phyloP scores from a whole-genome alignment of 2,797 vertebrate genomes.

The Geotrypetes seraphini region DNA sequence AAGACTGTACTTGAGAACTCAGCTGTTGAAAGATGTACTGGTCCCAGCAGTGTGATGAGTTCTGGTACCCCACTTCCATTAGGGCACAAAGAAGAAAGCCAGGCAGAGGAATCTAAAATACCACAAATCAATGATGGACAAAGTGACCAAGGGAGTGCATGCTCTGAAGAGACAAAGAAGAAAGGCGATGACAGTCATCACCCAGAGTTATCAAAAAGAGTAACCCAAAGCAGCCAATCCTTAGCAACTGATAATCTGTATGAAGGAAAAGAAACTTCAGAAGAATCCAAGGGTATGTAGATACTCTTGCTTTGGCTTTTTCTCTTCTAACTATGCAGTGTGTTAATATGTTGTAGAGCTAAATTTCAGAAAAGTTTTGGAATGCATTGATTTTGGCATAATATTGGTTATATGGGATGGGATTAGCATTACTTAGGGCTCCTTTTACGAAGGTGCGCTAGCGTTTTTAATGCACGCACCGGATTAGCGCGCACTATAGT shows the following conservation, averaged over 20 bases:
- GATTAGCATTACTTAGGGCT: too few species aligned
- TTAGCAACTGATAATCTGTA: background rate
- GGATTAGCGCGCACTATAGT: too few species aligned
- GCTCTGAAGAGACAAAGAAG: background rate
- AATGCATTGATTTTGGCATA: too few species aligned
- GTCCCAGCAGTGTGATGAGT: background rate
- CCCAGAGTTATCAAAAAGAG: background rate
- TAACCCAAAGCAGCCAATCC: background rate
- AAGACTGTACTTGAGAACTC: slow-evolving; percentile 1
- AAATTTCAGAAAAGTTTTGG: too few species aligned
- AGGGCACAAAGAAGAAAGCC: too few species aligned
- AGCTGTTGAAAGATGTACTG: background rate
- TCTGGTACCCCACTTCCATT: too few species aligned
- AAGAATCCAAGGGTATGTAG: slow-evolving; percentile 23
- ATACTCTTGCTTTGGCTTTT: background rate
- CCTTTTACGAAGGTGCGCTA: too few species aligned
- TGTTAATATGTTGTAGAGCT: too few species aligned
- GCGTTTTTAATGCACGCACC: too few species aligned
- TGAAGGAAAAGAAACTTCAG: slow-evolving; percentile 16
- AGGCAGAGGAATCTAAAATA: too few species aligned
- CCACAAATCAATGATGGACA: background rate
- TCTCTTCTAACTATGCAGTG: too few species aligned
- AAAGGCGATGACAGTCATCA: background rate
- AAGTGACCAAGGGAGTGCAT: background rate
- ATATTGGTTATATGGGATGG: too few species aligned